Percentiles rank a stretch among this genome's conserved stretches.
phyloP scores from a whole-genome alignment of 2,888 invertebrate genomes.

The Agelastica alni region DNA sequence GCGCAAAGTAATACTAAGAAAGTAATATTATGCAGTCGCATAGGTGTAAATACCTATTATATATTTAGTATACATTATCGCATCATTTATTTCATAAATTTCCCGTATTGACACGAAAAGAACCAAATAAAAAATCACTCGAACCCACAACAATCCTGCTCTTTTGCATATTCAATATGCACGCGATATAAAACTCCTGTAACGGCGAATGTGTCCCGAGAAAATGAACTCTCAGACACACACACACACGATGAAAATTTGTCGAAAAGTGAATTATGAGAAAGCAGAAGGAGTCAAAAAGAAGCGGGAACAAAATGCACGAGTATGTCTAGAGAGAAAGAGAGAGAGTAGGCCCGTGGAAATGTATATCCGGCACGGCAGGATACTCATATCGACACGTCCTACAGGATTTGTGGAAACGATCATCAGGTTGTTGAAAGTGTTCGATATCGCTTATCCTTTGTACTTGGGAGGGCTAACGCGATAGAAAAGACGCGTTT shows the following conservation, averaged over 20 bases:
- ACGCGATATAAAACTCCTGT: neutral
- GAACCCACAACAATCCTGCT: too few species aligned
- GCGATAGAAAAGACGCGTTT: neutral
- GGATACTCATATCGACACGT: conserved; percentile 15
- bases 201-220: neutral
- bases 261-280: conserved; percentile 8
- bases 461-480: neutral
- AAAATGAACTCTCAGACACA: neutral
- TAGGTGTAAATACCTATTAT: too few species aligned
- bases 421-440: conserved; percentile 19
- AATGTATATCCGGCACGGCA: conserved; percentile 13
- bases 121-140: too few species aligned
- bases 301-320: conserved; percentile 4
- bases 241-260: conserved; percentile 5
- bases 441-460: conserved; percentile 4
- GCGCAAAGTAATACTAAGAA: too few species aligned
- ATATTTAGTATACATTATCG: too few species aligned
- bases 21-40: too few species aligned
- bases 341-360: neutral
- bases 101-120: too few species aligned
- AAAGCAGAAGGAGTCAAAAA: conserved; percentile 4
- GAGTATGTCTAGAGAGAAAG: neutral
- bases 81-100: too few species aligned
- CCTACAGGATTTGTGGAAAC: conserved; percentile 13
- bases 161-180: too few species aligned